Base-by-base conservation (phyloP, 2,888 invertebrate species). In the Coleophora deauratella region DNA sequence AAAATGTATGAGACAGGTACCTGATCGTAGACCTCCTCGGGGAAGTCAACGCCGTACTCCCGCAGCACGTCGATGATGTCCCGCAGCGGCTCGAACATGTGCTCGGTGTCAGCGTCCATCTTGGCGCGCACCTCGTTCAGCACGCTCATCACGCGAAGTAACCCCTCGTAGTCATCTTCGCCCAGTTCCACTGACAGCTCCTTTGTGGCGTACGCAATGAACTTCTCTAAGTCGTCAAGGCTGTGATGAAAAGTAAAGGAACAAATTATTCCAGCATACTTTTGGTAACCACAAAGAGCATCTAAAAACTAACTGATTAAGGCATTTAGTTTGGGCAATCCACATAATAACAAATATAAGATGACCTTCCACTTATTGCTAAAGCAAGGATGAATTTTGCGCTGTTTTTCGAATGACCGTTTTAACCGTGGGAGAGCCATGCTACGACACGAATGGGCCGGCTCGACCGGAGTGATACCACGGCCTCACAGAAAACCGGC, bases 71-170 rank as follows among this genome's bases (percentile, higher is more conserved):
- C 92, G 37, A 97, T 95, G 34, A 94, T 95, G 54, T 94, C 92
- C 47, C 93, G 91, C 0, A 97, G 78, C 0, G 97, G 96, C 27
- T 94, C 95, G 67, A 98, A 98, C 94, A 97, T 95, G 33, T 88
- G 89, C 54, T 97, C 96, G 1, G 96, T 96, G 33, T 73, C 77
- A 1, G 73, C 70, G 41, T 84, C 85, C 27, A 89, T 86, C 32
- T 88, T 84, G 52, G 93, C 93, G 11, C 91, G 87, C 48, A 97
- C 97, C 55, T 92, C 90, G n/a, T 93, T 90, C 33, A 98, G 81
- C 50, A 94, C 92, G 9, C 92, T 90, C 90, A 98, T 95, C 33
- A 96, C 92, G 40, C 89, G 88, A 1, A 98, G 86, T 2, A 98
- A 82, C 0, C 91, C 93, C 12, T 94, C 91, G 59, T 96, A 95